Conservation (phyloP, 2,113 vertebrate species). For the Reinhardtius hippoglossoides region DNA sequence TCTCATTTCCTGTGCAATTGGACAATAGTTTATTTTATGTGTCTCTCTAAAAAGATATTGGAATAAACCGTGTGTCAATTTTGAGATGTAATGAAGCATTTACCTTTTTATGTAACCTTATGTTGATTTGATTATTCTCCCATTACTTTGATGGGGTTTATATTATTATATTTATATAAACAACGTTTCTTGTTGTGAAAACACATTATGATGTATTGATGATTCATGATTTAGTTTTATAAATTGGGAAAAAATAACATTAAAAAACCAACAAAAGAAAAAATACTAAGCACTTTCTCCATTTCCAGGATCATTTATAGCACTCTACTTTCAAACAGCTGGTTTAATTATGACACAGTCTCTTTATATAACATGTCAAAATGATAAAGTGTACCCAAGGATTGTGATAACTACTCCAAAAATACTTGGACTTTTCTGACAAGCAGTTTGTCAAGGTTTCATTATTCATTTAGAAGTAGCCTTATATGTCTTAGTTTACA, state of each 20-base stretch:
- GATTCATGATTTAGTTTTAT: neutral
- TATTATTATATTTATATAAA: neutral
- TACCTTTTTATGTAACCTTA: neutral
- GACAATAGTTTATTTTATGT: neutral
- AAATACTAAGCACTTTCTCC: neutral
- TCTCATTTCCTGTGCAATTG: slow-evolving; percentile 7
- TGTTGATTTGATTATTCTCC: neutral
- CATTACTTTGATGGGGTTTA: neutral
- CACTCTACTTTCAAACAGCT: neutral
- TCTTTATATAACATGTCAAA: slow-evolving; percentile 6
- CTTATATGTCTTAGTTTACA: neutral
- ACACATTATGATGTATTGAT: neutral
- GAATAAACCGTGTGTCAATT: neutral
- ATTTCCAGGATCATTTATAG: neutral
- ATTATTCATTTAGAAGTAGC: neutral
- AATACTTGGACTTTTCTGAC: neutral
- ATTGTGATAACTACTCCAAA: neutral
- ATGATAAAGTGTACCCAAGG: neutral
- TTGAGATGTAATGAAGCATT: neutral
- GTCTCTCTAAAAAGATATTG: neutral
- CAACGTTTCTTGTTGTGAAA: neutral
- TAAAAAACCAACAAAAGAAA: neutral
- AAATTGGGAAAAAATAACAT: neutral
- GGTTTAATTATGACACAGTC: neutral
- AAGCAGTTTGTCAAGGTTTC: slow-evolving; percentile 2